Conservation (phyloP, 2,888 invertebrate genomes). For the Lysandra bellargus region DNA sequence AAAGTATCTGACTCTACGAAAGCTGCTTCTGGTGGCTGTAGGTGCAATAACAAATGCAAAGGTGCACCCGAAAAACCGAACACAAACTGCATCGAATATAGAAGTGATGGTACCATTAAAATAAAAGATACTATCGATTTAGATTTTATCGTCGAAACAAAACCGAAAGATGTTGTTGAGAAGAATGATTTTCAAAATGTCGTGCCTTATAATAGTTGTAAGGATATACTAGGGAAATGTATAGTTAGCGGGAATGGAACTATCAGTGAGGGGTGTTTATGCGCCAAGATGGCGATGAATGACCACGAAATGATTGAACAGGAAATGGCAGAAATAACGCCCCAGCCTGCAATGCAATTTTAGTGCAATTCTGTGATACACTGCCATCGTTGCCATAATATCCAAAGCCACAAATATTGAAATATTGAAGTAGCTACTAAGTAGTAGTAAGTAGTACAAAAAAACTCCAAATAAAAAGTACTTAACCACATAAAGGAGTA, state of each 20-base stretch:
- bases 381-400: not conserved
- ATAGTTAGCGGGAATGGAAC: constrained; percentile 65
- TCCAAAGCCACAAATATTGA: not conserved
- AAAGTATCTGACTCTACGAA: constrained; percentile 20
- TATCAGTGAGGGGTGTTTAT: constrained; percentile 65
- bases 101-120: constrained; percentile 61
- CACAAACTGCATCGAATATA: constrained; percentile 49
- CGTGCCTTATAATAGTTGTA: constrained; percentile 64
- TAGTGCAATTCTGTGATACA: not conserved
- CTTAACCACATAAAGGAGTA: not conserved
- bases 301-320: constrained; percentile 60
- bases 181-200: constrained; percentile 39
- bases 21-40: constrained; percentile 50
- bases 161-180: constrained; percentile 31
- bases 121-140: constrained; percentile 59
- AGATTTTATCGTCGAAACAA: constrained; percentile 45
- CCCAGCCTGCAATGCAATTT: constrained; percentile 48
- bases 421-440: not conserved
- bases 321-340: constrained; percentile 71
- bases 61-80: constrained; percentile 32
- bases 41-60: constrained; percentile 45
- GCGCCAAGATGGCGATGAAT: constrained; percentile 66
- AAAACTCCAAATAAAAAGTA: not conserved
- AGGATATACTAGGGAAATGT: constrained; percentile 66
- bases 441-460: too few relatives aligned